These are phyloP conservation scores for Echinometra lucunter DNA, from an alignment of 53 echinoderm and acorn worm species.

Conservation along the genomic window DNA sequence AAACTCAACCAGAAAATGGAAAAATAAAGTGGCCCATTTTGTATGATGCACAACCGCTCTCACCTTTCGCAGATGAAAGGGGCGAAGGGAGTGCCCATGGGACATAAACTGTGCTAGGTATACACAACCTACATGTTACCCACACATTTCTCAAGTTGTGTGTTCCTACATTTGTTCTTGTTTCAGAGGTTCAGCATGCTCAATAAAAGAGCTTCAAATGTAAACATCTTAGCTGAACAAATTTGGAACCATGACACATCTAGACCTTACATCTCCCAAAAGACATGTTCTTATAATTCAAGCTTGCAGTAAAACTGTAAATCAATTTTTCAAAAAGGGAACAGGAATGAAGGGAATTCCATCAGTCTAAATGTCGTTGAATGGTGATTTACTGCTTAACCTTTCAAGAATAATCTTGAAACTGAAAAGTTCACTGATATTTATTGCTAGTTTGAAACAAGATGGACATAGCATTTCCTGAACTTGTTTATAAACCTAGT, in stretches of 20 bases:
- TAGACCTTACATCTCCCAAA: background rate
- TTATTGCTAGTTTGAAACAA: background rate
- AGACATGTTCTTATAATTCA: background rate
- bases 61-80: slow-evolving; percentile 49
- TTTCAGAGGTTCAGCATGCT: background rate
- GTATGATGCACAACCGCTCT: slow-evolving; percentile 7
- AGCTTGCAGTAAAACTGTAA: background rate
- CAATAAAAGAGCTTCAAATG: background rate
- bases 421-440: background rate
- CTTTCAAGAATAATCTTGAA: background rate
- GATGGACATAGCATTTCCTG: background rate
- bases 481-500: background rate
- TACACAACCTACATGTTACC: background rate
- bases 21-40: slow-evolving; percentile 53
- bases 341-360: background rate
- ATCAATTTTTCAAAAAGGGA: slow-evolving; percentile 3
- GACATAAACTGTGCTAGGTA: slow-evolving; percentile 48
- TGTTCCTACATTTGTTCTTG: slow-evolving; percentile 2
- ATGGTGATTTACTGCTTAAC: background rate
- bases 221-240: slow-evolving; percentile 19
- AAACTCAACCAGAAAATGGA: slow-evolving; percentile 1
- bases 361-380: no score
- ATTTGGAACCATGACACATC: slow-evolving; percentile 27
- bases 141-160: slow-evolving; percentile 40
- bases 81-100: slow-evolving; percentile 44